A percentile compares a stretch with the other conserved stretches of the same genome.
Evolutionary conservation across 2,888 invertebrate species (phyloP).

Genomic region (Nebria brevicollis): DNA sequence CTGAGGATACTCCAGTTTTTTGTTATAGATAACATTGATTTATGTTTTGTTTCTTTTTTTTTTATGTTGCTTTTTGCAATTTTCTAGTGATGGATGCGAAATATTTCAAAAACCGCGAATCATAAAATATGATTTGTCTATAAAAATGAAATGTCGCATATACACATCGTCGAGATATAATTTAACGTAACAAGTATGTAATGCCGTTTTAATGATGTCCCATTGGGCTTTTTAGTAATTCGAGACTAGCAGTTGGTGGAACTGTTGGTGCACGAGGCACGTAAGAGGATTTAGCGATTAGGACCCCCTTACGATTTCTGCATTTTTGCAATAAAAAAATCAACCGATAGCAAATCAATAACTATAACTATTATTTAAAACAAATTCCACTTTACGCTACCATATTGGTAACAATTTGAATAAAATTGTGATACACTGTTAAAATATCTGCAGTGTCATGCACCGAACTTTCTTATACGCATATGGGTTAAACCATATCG

Average conservation of each 20-base stretch:
- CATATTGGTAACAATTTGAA: too few relatives aligned
- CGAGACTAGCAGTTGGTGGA: conserved; percentile 4
- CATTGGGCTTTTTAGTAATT: conserved; percentile 37
- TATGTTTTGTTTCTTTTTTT: too few relatives aligned
- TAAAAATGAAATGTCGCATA: conserved; percentile 6
- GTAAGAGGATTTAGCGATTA: conserved; percentile 20
- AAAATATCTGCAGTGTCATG: too few relatives aligned
- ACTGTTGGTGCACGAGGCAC: not conserved
- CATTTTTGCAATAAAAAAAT: conserved; percentile 6
- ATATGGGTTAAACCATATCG: too few relatives aligned
- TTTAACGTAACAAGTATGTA: conserved; percentile 29
- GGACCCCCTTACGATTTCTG: not conserved
- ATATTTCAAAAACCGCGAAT: too few relatives aligned
- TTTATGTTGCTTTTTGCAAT: too few relatives aligned
- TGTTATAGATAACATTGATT: too few relatives aligned
- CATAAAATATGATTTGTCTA: not conserved
- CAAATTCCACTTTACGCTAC: not conserved
- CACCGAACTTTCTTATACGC: too few relatives aligned
- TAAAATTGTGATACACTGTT: too few relatives aligned
- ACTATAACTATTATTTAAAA: not conserved
- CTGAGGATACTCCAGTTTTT: not conserved
- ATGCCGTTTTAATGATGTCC: conserved; percentile 47
- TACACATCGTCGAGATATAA: not conserved
- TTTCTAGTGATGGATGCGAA: too few relatives aligned
- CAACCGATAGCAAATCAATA: not conserved